Base-by-base conservation (phyloP, 2,888 invertebrate species). In the Rapana venosa region DNA sequence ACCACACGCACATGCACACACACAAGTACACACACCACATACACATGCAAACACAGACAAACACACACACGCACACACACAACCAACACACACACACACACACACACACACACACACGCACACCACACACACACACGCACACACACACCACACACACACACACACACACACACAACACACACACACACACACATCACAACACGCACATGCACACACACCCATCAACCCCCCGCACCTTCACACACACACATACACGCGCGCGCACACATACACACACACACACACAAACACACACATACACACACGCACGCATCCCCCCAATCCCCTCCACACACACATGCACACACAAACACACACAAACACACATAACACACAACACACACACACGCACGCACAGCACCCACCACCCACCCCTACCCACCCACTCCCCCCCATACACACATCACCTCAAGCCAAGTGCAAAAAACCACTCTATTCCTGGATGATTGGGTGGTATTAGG, bases 161-260 rank as follows among this genome's bases (percentile, higher is more conserved):
- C 74, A n/a, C 74, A 74, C 74, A 74, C n/a, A 74, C 2, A 74
- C 74, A 74, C 74, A 30, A 66, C 17, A 4, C 66, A 2, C 74
- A 74, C 74, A 30, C 74, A 74, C 74, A 74, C 26, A 30, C 74
- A 74, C 74, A 74, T 22, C 11, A 13, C 11, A 22, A 26, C 74
- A 74, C 74, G 11, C 74, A 74, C 74, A 74, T 26, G n/a, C 74
- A 74, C 74, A 74, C 74, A n/a, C 74, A 74, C 74, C 1, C 74
- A 74, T n/a, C 74, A n/a, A 4, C 2, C 74, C 8, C 74, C 8
- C 74, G n/a, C 30, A n/a, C n/a, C 8, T 11, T 17, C 74, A 30
- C n/a, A 74, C 74, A 74, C 74, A 74, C 74, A 74, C 74, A 74
- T n/a, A 26, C 74, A 74, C 74, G n/a, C 74, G 11, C 74, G n/a